A percentile compares a stretch with the other conserved stretches of the same genome.
Conservation (phyloP, 2,888 invertebrate species). For the Pyrochroa serraticornis region DNA sequence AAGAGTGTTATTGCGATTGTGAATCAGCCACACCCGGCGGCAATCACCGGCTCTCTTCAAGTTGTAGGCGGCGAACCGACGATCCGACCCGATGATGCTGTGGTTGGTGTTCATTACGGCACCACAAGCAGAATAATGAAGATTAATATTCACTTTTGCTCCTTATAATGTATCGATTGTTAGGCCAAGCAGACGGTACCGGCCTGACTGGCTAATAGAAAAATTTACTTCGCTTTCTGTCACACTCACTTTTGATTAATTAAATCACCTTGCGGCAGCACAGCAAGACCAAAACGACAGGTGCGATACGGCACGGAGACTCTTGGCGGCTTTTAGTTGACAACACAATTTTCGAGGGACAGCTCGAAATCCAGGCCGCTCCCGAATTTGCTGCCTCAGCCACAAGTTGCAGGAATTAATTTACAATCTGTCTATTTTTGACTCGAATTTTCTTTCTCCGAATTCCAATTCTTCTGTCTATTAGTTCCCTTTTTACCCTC, state of each 20-base stretch:
- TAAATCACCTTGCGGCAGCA: background rate
- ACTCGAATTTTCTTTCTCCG: no score
- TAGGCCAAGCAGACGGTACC: constrained; percentile 19
- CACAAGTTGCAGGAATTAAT: no score
- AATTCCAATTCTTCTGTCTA: no score
- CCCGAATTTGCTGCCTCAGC: no score
- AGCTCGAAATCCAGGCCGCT: no score
- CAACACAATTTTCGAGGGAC: no score
- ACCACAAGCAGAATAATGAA: constrained; percentile 49
- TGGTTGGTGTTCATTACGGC: constrained; percentile 44
- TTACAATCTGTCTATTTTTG: no score
- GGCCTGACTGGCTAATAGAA: constrained; percentile 21
- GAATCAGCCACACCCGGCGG: constrained; percentile 40
- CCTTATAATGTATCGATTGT: constrained; percentile 37
- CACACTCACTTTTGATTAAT: constrained; percentile 28
- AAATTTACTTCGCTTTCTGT: constrained; percentile 24
- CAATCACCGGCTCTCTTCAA: constrained; percentile 36
- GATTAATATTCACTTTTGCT: constrained; percentile 47
- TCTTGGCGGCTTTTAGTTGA: no score
- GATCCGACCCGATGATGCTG: constrained; percentile 6
- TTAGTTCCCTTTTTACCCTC: no score
- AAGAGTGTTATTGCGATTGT: constrained; percentile 38
- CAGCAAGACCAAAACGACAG: no score
- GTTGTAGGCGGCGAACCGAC: constrained; percentile 42
- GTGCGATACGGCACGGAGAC: no score